Evolutionary conservation across 2,888 invertebrate genomes (phyloP).

Genomic region (Bedellia somnulentella): DNA sequence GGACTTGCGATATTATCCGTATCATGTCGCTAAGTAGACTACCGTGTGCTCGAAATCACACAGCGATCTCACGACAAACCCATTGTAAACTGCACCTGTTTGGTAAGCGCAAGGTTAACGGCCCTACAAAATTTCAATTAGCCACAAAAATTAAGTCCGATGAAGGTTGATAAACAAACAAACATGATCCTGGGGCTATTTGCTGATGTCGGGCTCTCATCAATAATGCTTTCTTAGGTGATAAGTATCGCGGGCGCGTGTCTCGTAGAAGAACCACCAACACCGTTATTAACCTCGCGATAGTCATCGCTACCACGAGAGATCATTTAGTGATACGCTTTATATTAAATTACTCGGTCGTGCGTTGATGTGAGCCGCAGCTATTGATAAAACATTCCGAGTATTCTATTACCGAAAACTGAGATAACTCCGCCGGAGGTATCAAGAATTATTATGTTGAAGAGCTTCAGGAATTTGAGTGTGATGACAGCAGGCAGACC

Average conservation of each 20-base stretch:
- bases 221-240: constrained; percentile 47
- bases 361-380: constrained; percentile 26
- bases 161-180: constrained; percentile 44
- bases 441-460: constrained; percentile 23
- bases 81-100: constrained; percentile 52
- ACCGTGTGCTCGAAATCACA: constrained; percentile 20
- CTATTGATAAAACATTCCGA: constrained; percentile 42
- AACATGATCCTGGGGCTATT: constrained; percentile 53
- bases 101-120: constrained; percentile 35
- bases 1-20: constrained; percentile 26
- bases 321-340: constrained; percentile 61
- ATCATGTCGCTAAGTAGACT: constrained; percentile 34
- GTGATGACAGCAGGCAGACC: no score
- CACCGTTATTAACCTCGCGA: constrained; percentile 56
- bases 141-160: constrained; percentile 35
- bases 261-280: constrained; percentile 46
- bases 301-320: constrained; percentile 43
- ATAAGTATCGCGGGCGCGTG: constrained; percentile 53
- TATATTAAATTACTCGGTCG: constrained; percentile 62
- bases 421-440: constrained; percentile 46
- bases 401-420: constrained; percentile 58
- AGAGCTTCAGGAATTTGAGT: no score
- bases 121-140: constrained; percentile 39
- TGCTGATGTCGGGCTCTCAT: constrained; percentile 50
- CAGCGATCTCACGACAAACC: constrained; percentile 55